Conservation (phyloP, 2,113 vertebrate genomes). For the Lichenostomus cassidix region DNA sequence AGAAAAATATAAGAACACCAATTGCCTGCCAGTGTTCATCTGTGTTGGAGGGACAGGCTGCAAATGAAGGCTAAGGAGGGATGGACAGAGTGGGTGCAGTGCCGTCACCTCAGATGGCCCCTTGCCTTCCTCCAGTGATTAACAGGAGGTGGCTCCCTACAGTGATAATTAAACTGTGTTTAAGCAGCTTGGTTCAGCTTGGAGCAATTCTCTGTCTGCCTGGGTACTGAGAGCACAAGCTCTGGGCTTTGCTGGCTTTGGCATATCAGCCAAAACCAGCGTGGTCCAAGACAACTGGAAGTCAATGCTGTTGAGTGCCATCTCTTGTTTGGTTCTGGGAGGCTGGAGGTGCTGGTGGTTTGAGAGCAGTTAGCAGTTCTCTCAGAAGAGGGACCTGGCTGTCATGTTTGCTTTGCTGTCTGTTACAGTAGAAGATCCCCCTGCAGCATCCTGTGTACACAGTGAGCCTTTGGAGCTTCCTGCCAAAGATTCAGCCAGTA, state of each 20-base stretch:
- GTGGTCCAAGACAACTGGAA: neutral
- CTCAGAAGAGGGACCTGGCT: neutral
- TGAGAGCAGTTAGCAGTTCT: neutral
- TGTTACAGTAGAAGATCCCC: neutral
- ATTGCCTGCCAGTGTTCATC: neutral
- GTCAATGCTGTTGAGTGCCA: neutral
- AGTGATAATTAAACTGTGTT: slow-evolving; percentile 1
- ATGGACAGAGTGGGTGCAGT: neutral
- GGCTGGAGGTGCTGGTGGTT: neutral
- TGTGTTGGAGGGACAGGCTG: neutral
- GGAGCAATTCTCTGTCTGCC: slow-evolving; percentile 17
- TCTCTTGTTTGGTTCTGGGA: neutral
- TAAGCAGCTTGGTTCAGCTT: slow-evolving; percentile 53
- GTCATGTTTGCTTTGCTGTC: neutral
- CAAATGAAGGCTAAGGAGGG: neutral
- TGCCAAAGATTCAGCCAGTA: neutral
- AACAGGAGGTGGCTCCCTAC: neutral
- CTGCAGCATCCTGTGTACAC: neutral
- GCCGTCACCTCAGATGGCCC: slow-evolving; percentile 27
- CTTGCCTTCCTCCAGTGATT: neutral
- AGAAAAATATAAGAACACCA: neutral
- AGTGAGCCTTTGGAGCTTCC: neutral
- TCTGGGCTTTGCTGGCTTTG: neutral
- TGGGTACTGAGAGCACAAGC: neutral
- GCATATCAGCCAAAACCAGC: neutral